A percentile compares a stretch with the other conserved stretches of the same genome.
These are phyloP conservation scores for Phoxinus dragarum DNA, from an alignment of 2,797 vertebrate genomes.

Conservation along the genomic window DNA sequence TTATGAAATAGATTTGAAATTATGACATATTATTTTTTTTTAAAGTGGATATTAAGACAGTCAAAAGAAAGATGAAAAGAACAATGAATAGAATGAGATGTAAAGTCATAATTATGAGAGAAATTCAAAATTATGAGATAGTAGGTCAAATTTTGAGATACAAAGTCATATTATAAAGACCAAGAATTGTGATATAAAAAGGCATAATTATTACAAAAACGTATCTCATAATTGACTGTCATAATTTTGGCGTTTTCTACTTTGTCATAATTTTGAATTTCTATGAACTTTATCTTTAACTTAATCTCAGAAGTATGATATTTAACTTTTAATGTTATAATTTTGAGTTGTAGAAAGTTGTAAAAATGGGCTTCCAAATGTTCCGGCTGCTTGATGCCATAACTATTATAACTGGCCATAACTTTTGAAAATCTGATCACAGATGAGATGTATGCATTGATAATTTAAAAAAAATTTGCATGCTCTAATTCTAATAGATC, in stretches of 20 bases:
- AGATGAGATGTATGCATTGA: neutral
- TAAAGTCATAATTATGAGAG: neutral
- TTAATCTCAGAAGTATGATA: neutral
- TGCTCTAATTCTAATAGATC: too few species aligned
- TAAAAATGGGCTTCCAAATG: neutral
- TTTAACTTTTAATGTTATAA: neutral
- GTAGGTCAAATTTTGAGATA: neutral
- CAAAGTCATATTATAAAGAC: neutral
- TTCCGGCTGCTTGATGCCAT: neutral
- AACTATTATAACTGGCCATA: neutral
- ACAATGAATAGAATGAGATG: neutral
- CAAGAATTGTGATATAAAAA: neutral
- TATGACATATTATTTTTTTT: neutral
- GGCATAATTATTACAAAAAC: neutral
- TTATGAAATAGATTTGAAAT: neutral
- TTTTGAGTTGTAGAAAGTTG: neutral
- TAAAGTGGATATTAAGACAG: neutral
- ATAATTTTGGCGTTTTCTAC: neutral
- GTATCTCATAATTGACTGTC: neutral
- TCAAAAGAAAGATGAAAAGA: neutral
- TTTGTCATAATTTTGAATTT: neutral
- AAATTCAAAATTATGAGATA: too few species aligned
- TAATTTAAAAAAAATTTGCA: neutral
- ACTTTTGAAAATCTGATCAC: neutral
- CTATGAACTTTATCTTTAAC: neutral